Evolutionary conservation across 2,888 invertebrate genomes (phyloP), one percentile per base, ranked within the genome.

Genomic region (Xestoiulus laeticollis): DNA sequence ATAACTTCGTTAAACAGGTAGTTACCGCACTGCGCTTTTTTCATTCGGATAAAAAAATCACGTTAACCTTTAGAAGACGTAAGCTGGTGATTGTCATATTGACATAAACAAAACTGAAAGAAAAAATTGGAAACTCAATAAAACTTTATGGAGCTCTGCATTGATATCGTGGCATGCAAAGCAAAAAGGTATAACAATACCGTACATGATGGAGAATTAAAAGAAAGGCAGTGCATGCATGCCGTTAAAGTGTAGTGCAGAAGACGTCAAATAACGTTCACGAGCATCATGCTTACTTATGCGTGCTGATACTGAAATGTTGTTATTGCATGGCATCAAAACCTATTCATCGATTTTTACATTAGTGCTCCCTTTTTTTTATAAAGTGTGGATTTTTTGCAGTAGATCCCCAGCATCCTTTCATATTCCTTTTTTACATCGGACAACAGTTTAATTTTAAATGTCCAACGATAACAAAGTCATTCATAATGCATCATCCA

Each of bases 221-320:
- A 10, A 68, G 26, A 26, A 68, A 68, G 26, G n/a, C 12, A 26
- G 59, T 22, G 48, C 48, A 48, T 19, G 48, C 33, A 38, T 48
- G 48, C 19, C 48, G 22, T 59, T 59, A 59, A n/a, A 59, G n/a
- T 59, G 22, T 59, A 59, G 59, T 19, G 19, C 59, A n/a, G 68
- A 26, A 68, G 68, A 68, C 68, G 6, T 26, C 59, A 59, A 59
- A 59, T 26, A 68, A 26, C 26, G 68, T 26, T 68, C 26, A 68
- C 26, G 68, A 68, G 68, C 68, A 30, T 26, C 68, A 68, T 68
- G 68, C 68, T 68, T 68, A 68, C 68, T 68, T 68, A 68, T 68
- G 68, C 68, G 68, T 68, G 68, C 26, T 68, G 68, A 68, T 68
- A 68, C 26, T 68, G 68, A 68, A 68, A 68, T n/a, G 68, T 26